Evolutionary conservation across 2,888 invertebrate species (phyloP).

Genomic region (Drosophila lutescens): DNA sequence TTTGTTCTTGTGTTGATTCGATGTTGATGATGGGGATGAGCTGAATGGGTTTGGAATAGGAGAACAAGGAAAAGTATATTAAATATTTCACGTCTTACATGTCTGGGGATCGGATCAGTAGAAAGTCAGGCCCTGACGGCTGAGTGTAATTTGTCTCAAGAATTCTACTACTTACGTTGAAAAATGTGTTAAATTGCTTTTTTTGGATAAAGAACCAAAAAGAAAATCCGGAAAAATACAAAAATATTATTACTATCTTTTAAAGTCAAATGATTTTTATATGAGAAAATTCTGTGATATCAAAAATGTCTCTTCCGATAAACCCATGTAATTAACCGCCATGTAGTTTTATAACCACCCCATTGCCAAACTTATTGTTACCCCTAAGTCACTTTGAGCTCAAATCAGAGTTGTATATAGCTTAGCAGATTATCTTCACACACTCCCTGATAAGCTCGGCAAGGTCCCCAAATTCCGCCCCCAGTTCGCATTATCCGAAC

Average conservation of each 20-base stretch:
- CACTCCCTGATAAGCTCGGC: slow-evolving; percentile 22
- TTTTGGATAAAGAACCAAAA: background rate
- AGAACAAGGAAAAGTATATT: slow-evolving; percentile 35
- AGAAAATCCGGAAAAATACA: background rate
- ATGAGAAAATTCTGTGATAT: no score
- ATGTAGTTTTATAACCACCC: background rate
- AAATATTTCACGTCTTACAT: slow-evolving; percentile 44
- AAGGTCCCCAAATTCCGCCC: slow-evolving; percentile 1
- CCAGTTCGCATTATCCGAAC: slow-evolving; percentile 37
- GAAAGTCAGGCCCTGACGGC: background rate
- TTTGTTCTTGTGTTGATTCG: slow-evolving; percentile 77
- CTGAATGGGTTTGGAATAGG: slow-evolving; percentile 19
- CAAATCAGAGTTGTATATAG: slow-evolving; percentile 41
- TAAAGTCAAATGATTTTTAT: no score
- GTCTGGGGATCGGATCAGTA: slow-evolving; percentile 1
- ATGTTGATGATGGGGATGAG: slow-evolving; percentile 56
- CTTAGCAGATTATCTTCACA: slow-evolving; percentile 45
- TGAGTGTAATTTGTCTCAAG: slow-evolving; percentile 45
- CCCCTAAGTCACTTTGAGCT: slow-evolving; percentile 7
- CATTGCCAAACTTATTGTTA: background rate
- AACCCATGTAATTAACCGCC: background rate
- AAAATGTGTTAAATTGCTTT: slow-evolving; percentile 59
- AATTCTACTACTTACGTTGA: slow-evolving; percentile 53
- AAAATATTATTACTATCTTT: background rate
- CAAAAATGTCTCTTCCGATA: background rate